Evolutionary conservation across 2,113 vertebrate species (phyloP).

Genomic region (Procavia capensis): DNA sequence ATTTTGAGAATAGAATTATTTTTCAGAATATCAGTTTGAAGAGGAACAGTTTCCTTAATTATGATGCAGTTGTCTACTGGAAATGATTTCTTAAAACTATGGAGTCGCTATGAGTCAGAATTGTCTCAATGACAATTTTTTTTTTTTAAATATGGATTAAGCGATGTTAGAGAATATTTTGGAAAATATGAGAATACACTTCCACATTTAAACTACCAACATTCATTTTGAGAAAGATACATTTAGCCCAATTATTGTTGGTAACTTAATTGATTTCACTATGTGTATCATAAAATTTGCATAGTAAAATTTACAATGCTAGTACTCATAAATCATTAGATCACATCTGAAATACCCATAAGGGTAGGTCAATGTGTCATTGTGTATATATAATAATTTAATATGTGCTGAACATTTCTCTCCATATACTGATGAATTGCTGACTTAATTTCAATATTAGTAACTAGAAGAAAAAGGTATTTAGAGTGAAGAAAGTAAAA

Average conservation of each 20-base stretch:
- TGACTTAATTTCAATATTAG: constrained; percentile 41
- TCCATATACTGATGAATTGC: background rate
- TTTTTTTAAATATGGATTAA: constrained; percentile 19
- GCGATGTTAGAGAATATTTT: background rate
- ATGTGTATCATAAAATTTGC: constrained; percentile 13
- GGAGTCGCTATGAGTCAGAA: too few species aligned
- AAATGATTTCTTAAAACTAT: background rate
- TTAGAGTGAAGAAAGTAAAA: background rate
- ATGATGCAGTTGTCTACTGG: constrained; percentile 3
- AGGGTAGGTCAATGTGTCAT: background rate
- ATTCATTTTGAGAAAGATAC: background rate
- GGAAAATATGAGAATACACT: background rate
- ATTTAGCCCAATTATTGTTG: background rate
- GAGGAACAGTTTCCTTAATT: constrained; percentile 13
- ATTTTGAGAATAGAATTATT: constrained; percentile 55
- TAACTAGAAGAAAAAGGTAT: background rate
- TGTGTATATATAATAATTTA: background rate
- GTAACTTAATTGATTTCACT: background rate
- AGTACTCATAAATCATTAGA: background rate
- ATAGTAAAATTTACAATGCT: background rate
- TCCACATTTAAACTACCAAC: background rate
- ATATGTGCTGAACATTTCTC: background rate
- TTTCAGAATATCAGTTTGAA: constrained; percentile 8
- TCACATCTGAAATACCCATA: background rate
- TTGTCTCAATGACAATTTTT: too few species aligned